A percentile compares a stretch with the other conserved stretches of the same genome.
phyloP scores from a whole-genome alignment of 1,140 invertebrate species.

The Luehdorfia chinensis region DNA sequence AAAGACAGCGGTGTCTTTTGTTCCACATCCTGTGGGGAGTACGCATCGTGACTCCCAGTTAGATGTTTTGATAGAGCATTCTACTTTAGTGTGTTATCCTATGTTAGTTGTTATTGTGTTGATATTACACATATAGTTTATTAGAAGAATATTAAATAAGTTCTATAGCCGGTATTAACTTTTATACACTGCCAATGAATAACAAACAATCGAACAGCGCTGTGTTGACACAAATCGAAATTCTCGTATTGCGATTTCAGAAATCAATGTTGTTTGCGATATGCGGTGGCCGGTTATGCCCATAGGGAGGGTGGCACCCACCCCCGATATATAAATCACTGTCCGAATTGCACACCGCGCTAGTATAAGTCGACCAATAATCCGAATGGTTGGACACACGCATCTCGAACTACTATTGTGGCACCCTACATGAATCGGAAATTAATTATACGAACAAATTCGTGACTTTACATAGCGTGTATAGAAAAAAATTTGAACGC shows the following conservation, averaged over 20 bases:
- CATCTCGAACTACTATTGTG: slow-evolving; percentile 41
- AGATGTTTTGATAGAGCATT: slow-evolving; percentile 10
- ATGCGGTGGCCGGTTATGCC: slow-evolving; percentile 46
- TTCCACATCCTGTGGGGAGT: slow-evolving; percentile 18
- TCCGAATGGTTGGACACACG: slow-evolving; percentile 47
- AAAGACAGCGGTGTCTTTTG: slow-evolving; percentile 6
- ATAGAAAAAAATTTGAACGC: not conserved
- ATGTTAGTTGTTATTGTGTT: not conserved
- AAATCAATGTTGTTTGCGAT: slow-evolving; percentile 71
- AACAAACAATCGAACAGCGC: slow-evolving; percentile 8
- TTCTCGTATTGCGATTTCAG: slow-evolving; percentile 55
- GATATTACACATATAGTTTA: too few relatives aligned
- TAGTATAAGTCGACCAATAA: slow-evolving; percentile 71
- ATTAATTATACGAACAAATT: slow-evolving; percentile 40
- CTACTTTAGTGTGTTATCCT: not conserved
- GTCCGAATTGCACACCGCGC: slow-evolving; percentile 64
- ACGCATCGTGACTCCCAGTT: slow-evolving; percentile 10
- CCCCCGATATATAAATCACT: slow-evolving; percentile 74
- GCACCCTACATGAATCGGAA: slow-evolving; percentile 33
- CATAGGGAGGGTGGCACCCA: slow-evolving; percentile 56
- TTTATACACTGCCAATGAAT: too few relatives aligned
- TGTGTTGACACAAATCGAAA: slow-evolving; percentile 39
- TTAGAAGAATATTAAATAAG: too few relatives aligned
- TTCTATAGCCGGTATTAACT: too few relatives aligned
- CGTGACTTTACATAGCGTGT: slow-evolving; percentile 8